Evolutionary conservation across 2,113 vertebrate species (phyloP).

Genomic region (Alexandromys fortis): DNA sequence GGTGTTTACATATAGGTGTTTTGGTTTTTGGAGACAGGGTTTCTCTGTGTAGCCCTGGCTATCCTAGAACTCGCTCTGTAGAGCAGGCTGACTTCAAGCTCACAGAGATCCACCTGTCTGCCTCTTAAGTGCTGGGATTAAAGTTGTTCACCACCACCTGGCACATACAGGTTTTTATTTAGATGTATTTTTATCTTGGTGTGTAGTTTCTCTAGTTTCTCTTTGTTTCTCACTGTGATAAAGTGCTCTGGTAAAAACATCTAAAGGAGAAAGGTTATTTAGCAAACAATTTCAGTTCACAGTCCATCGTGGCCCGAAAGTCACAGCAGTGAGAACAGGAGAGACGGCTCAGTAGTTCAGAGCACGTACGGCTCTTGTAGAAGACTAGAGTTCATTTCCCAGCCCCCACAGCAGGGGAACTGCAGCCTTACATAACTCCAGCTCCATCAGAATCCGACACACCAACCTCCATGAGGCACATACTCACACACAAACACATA

Average conservation of each 20-base stretch:
- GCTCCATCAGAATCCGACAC: neutral
- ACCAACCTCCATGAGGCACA: neutral
- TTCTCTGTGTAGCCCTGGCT: neutral
- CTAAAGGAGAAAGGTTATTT: neutral
- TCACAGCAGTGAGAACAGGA: neutral
- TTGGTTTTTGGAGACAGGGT: neutral
- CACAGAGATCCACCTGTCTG: neutral
- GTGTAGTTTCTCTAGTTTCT: neutral
- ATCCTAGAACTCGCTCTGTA: neutral
- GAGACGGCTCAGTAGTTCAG: neutral
- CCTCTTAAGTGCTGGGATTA: neutral
- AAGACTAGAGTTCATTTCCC: neutral
- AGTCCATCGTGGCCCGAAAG: neutral
- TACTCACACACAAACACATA: neutral
- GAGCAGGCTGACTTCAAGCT: neutral
- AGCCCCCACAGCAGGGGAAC: neutral
- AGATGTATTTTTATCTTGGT: neutral
- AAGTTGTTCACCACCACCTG: neutral
- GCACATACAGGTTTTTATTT: neutral
- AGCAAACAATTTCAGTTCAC: neutral
- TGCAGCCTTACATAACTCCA: neutral
- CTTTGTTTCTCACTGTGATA: neutral
- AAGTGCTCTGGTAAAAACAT: neutral
- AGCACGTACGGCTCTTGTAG: neutral
- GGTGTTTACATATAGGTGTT: neutral